These are phyloP conservation scores for Eristalis tenax DNA, from an alignment of 2,888 invertebrate species.

Conservation along the genomic window DNA sequence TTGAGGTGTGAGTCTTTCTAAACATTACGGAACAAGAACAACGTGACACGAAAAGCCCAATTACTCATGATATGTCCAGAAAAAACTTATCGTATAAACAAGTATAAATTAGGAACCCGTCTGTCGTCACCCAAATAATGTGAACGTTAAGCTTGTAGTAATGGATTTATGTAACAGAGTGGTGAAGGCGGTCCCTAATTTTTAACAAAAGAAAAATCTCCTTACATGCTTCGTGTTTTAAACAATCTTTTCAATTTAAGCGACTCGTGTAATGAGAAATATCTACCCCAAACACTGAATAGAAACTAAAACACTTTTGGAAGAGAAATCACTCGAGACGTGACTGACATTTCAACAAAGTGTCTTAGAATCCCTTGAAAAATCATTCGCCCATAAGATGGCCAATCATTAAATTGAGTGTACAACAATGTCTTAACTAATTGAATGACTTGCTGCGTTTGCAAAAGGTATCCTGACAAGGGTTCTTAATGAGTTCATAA, in stretches of 20 bases:
- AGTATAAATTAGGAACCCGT: too few species aligned
- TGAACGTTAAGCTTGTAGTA: too few species aligned
- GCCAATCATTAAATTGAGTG: background rate
- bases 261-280: background rate
- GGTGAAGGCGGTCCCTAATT: background rate
- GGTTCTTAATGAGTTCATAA: constrained; percentile 4
- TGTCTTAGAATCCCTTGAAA: background rate
- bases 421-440: background rate
- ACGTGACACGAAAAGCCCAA: too few species aligned
- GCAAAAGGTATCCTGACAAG: constrained; percentile 8
- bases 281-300: background rate
- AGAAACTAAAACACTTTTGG: background rate
- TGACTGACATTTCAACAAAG: background rate
- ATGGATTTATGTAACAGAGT: too few species aligned
- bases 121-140: too few species aligned
- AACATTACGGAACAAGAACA: too few species aligned
- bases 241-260: background rate
- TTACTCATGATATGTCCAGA: too few species aligned
- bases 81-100: too few species aligned
- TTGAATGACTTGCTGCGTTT: constrained; percentile 1
- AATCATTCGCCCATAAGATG: background rate
- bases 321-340: background rate
- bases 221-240: background rate
- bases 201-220: background rate
- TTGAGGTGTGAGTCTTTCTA: too few species aligned